These are phyloP conservation scores for Bubalus kerabau DNA, from an alignment of 2,113 vertebrate species.

Conservation along the genomic window DNA sequence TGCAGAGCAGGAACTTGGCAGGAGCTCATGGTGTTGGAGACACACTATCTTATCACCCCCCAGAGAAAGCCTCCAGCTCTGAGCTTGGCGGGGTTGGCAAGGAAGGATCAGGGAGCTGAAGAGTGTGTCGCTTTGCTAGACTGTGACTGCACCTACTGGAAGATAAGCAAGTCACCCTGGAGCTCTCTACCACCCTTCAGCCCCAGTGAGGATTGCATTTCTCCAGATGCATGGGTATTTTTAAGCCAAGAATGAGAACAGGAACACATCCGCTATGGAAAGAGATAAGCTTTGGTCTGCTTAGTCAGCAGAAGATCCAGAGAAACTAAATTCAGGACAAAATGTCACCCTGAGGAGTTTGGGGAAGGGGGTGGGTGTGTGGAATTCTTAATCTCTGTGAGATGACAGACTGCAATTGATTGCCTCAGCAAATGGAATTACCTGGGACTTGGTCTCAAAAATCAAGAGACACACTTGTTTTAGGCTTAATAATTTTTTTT, in stretches of 20 bases:
- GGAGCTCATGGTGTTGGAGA: background rate
- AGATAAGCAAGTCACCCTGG: background rate
- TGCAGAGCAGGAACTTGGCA: background rate
- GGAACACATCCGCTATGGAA: background rate
- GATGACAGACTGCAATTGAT: background rate
- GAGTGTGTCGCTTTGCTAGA: background rate
- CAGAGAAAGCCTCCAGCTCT: background rate
- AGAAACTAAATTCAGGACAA: background rate
- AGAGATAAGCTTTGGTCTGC: background rate
- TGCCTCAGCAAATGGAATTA: background rate
- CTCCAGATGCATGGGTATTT: background rate
- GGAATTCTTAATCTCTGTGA: background rate
- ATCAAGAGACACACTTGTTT: background rate
- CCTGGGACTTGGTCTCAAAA: background rate
- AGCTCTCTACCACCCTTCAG: background rate
- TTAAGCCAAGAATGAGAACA: slow-evolving; percentile 9
- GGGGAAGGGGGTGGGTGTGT: background rate
- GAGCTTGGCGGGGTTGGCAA: slow-evolving; percentile 8
- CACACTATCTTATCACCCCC: background rate
- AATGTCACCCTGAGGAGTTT: background rate
- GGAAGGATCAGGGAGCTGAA: background rate
- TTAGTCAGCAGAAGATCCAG: background rate
- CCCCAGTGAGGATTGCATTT: slow-evolving; percentile 7
- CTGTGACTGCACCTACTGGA: background rate
- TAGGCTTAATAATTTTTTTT: background rate